phyloP scores from a whole-genome alignment of 2,888 invertebrate species.

The Chaetogeoica ovagalla region DNA sequence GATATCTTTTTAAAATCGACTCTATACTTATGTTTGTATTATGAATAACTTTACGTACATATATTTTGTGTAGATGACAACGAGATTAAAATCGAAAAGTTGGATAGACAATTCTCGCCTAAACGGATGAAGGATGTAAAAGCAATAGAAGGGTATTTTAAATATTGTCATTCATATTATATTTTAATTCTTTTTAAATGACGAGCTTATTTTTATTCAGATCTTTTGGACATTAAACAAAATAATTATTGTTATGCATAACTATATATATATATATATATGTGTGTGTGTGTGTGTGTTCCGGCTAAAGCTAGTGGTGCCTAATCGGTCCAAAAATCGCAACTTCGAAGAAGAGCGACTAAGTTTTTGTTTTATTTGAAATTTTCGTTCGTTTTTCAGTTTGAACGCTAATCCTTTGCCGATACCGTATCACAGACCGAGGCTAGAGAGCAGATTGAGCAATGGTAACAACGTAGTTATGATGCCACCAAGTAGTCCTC shows the following conservation, averaged over 20 bases:
- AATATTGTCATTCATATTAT: too few relatives aligned
- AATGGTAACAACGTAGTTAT: conserved; percentile 40
- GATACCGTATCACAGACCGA: conserved; percentile 24
- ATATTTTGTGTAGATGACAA: conserved; percentile 31
- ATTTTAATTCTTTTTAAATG: not conserved
- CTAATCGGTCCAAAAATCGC: too few relatives aligned
- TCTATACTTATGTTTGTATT: too few relatives aligned
- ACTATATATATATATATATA: too few relatives aligned
- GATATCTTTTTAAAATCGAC: not conserved
- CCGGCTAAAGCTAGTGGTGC: too few relatives aligned
- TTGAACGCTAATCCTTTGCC: conserved; percentile 42
- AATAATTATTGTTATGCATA: too few relatives aligned
- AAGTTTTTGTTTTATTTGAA: too few relatives aligned
- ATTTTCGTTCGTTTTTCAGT: not conserved
- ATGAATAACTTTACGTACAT: too few relatives aligned
- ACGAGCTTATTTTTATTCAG: not conserved
- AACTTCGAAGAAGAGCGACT: too few relatives aligned
- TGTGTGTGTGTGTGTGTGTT: too few relatives aligned
- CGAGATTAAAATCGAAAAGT: conserved; percentile 33
- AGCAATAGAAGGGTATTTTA: conserved; percentile 34
- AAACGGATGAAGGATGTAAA: conserved; percentile 23
- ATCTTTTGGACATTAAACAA: too few relatives aligned
- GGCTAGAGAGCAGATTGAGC: conserved; percentile 1
- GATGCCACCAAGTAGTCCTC: conserved; percentile 24
- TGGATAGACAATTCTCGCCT: conserved; percentile 34